Conservation (phyloP, 92 coral and sea anemone species). For the Nematostella vectensis region DNA sequence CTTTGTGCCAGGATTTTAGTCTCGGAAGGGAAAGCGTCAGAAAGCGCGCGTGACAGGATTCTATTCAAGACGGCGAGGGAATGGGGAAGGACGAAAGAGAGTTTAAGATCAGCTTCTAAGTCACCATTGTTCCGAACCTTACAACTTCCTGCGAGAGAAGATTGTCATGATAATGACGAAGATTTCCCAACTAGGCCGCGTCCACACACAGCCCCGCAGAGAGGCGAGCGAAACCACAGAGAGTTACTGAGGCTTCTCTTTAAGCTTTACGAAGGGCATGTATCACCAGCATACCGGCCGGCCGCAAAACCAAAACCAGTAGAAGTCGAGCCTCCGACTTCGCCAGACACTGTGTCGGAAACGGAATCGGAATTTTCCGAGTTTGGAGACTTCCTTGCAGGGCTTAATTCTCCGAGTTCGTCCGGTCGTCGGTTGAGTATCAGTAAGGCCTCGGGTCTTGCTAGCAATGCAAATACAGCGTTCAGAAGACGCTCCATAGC, state of each 20-base stretch:
- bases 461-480: slow-evolving; percentile 19
- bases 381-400: slow-evolving; percentile 14
- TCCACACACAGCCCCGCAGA: slow-evolving; percentile 58
- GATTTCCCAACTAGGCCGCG: slow-evolving; percentile 16
- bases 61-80: slow-evolving; percentile 62
- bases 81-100: slow-evolving; percentile 62
- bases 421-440: slow-evolving; percentile 51
- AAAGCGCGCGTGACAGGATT: slow-evolving; percentile 52
- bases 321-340: slow-evolving; percentile 20
- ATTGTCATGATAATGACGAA: slow-evolving; percentile 8
- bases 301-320: slow-evolving; percentile 49
- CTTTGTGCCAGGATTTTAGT: slow-evolving; percentile 54
- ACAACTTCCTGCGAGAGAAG: slow-evolving; percentile 21
- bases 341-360: slow-evolving; percentile 13
- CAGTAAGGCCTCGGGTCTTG: slow-evolving; percentile 28
- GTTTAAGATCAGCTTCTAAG: slow-evolving; percentile 48
- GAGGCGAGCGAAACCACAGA: slow-evolving; percentile 35
- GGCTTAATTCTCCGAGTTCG: slow-evolving; percentile 22
- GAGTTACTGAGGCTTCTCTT: slow-evolving; percentile 44
- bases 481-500: slow-evolving; percentile 63
- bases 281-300: slow-evolving; percentile 47
- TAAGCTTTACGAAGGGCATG: slow-evolving; percentile 54
- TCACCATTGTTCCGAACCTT: slow-evolving; percentile 53
- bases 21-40: slow-evolving; percentile 74
- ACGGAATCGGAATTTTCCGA: slow-evolving; percentile 38